phyloP scores from a whole-genome alignment of 2,113 vertebrate species.

The Spea bombifrons region DNA sequence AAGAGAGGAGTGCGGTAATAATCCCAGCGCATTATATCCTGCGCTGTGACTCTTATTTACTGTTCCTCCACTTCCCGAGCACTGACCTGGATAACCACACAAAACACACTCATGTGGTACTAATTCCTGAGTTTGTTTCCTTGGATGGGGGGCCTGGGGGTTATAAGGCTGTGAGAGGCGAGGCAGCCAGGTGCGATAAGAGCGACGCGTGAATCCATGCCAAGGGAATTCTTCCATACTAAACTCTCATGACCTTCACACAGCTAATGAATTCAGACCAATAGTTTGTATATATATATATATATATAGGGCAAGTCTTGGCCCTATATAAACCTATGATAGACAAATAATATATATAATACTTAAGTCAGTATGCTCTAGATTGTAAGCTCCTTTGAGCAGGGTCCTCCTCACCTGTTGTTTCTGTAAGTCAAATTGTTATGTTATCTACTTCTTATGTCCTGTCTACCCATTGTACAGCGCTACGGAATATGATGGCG shows the following conservation, averaged over 20 bases:
- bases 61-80: slow-evolving; percentile 53
- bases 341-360: no score
- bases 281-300: neutral
- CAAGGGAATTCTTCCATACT: slow-evolving; percentile 57
- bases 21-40: slow-evolving; percentile 20
- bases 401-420: no score
- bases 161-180: slow-evolving; percentile 53
- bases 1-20: slow-evolving; percentile 7
- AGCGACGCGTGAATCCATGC: slow-evolving; percentile 56
- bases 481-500: no score
- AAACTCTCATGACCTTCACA: slow-evolving; percentile 60
- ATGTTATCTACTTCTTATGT: no score
- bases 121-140: slow-evolving; percentile 60
- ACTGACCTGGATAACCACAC: slow-evolving; percentile 56
- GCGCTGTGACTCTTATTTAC: slow-evolving; percentile 56
- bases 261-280: slow-evolving; percentile 2
- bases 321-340: no score
- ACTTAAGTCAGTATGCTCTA: no score
- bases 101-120: slow-evolving; percentile 52
- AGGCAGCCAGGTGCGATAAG: slow-evolving; percentile 66
- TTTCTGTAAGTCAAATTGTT: no score
- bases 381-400: no score
- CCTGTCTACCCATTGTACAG: no score
- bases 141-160: slow-evolving; percentile 50
- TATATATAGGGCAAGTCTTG: neutral